phyloP scores from a whole-genome alignment of 2,888 invertebrate genomes.

The Bellardia bayeri region DNA sequence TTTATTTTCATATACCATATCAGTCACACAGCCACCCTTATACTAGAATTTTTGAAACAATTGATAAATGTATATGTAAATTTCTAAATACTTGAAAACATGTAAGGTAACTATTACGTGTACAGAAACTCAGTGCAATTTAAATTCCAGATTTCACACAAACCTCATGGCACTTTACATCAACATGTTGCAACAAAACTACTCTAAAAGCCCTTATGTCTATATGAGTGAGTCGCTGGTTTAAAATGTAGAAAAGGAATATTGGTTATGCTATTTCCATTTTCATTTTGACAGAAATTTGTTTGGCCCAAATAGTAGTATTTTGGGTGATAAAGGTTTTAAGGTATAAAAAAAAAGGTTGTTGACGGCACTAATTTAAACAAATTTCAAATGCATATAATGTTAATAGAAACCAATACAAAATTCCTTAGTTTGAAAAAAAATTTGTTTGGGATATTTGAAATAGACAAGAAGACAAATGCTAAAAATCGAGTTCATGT shows the following conservation, averaged over 20 bases:
- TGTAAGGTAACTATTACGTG: conserved; percentile 28
- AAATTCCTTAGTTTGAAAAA: background rate
- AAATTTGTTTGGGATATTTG: background rate
- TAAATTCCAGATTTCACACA: background rate
- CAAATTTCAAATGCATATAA: conserved; percentile 52
- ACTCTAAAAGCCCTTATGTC: conserved; percentile 28
- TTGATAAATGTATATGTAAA: conserved; percentile 17
- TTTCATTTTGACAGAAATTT: background rate
- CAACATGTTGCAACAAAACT: conserved; percentile 42
- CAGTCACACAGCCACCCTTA: background rate
- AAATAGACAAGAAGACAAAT: conserved; percentile 18
- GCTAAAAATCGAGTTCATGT: background rate
- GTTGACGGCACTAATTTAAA: conserved; percentile 42
- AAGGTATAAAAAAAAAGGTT: conserved; percentile 14
- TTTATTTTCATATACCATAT: conserved; percentile 21
- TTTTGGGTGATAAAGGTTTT: conserved; percentile 30
- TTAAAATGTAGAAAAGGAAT: conserved; percentile 36
- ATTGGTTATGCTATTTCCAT: conserved; percentile 14
- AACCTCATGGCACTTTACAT: background rate
- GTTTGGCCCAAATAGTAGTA: background rate
- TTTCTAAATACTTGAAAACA: conserved; percentile 30
- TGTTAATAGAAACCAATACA: conserved; percentile 23
- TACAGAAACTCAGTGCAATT: background rate
- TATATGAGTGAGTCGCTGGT: background rate
- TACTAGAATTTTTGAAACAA: background rate